phyloP scores from a whole-genome alignment of 2,888 invertebrate species.

The Cosmorhoe ocellata region DNA sequence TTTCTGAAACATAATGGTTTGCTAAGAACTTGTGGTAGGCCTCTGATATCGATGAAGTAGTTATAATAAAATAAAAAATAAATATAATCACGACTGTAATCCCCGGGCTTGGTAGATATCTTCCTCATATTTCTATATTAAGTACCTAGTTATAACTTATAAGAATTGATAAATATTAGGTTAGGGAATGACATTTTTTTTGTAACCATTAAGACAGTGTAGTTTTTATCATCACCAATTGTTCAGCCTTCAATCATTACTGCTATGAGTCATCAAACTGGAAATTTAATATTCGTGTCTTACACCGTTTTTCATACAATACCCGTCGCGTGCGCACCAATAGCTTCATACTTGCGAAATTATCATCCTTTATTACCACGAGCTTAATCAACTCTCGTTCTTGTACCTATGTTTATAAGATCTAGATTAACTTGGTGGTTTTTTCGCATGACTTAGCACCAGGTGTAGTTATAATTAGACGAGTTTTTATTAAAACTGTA shows the following conservation, averaged over 20 bases:
- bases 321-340: constrained; percentile 53
- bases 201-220: no score
- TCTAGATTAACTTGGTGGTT: not conserved
- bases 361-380: constrained; percentile 8
- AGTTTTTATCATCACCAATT: not conserved
- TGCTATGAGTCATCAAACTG: constrained; percentile 18
- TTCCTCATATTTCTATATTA: no score
- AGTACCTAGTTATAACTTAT: no score
- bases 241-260: not conserved
- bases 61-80: no score
- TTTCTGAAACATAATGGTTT: no score
- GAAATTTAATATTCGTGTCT: constrained; percentile 28
- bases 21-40: no score
- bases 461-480: constrained; percentile 39
- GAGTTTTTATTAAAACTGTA: constrained; percentile 34
- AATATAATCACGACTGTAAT: no score
- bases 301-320: constrained; percentile 32
- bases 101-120: no score
- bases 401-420: not conserved
- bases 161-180: no score
- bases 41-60: no score
- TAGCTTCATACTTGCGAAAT: constrained; percentile 18
- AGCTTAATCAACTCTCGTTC: constrained; percentile 20
- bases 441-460: constrained; percentile 33
- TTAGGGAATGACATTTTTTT: no score